Evolutionary conservation across 1,140 invertebrate genomes (phyloP).

Genomic region (Ceratosolen fusciceps): DNA sequence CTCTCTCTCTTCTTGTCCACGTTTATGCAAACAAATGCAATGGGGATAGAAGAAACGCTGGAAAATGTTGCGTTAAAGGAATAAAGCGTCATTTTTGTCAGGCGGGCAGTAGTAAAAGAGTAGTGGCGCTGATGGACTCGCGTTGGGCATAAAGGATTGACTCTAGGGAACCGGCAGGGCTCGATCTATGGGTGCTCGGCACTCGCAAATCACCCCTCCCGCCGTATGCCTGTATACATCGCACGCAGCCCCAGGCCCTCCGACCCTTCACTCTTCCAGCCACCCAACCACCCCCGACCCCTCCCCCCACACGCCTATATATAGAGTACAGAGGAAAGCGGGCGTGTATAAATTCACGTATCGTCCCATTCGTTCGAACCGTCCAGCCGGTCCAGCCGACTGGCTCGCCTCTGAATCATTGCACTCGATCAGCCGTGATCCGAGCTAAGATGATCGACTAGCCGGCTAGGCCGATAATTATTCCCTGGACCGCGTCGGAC

Average conservation of each 20-base stretch:
- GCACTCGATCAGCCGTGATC: no score
- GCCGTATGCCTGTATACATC: not conserved
- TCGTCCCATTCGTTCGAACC: not conserved
- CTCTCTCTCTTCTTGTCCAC: no score
- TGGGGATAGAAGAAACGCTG: no score
- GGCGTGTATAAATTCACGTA: not conserved
- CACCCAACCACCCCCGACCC: not conserved
- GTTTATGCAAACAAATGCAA: no score
- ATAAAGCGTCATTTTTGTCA: slow-evolving; percentile 48
- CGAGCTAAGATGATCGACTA: no score
- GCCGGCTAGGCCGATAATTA: no score
- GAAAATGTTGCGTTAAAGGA: slow-evolving; percentile 14
- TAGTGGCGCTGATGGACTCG: slow-evolving; percentile 55
- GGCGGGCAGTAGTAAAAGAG: slow-evolving; percentile 53
- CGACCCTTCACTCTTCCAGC: not conserved
- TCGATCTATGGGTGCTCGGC: slow-evolving; percentile 61
- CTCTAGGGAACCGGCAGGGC: slow-evolving; percentile 58
- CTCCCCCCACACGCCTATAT: not conserved
- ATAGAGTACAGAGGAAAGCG: not conserved
- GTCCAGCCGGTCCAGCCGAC: no score
- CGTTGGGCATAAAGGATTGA: slow-evolving; percentile 59
- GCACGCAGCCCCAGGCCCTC: no score
- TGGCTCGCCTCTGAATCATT: no score
- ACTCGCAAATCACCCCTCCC: slow-evolving; percentile 60
- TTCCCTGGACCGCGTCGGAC: no score